These are phyloP conservation scores for Cheilinus undulatus DNA, from an alignment of 2,113 vertebrate species.

Conservation along the genomic window DNA sequence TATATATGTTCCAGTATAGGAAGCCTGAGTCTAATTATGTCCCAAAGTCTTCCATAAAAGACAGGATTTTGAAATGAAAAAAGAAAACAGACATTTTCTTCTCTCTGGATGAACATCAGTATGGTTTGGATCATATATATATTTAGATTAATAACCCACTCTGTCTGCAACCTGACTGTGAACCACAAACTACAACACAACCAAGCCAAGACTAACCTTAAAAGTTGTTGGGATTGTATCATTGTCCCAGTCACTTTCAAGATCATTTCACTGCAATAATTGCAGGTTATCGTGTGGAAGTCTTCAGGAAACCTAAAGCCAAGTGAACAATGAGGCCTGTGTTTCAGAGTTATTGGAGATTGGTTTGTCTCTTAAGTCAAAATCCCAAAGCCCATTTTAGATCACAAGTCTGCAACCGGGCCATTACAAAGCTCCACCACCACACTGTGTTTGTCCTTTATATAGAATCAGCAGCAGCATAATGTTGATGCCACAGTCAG, in stretches of 20 bases:
- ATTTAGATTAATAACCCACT: constrained; percentile 68
- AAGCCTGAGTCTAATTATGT: constrained; percentile 30
- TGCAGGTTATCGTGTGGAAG: constrained; percentile 56
- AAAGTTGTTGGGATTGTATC: constrained; percentile 65
- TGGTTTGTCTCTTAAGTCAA: constrained; percentile 19
- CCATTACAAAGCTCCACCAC: background rate
- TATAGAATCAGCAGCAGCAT: too few relatives aligned
- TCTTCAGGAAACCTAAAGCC: constrained; percentile 46
- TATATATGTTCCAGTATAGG: constrained; percentile 35
- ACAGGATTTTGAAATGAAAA: constrained; percentile 44
- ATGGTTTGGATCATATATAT: constrained; percentile 45
- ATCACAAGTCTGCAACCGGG: too few relatives aligned
- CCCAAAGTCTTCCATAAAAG: constrained; percentile 47
- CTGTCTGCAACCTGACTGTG: constrained; percentile 62
- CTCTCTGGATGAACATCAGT: constrained; percentile 45
- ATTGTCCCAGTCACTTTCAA: constrained; percentile 43
- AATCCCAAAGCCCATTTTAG: too few relatives aligned
- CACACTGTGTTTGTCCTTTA: too few relatives aligned
- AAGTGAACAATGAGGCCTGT: constrained; percentile 42
- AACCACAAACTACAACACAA: constrained; percentile 60
- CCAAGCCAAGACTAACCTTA: constrained; percentile 68
- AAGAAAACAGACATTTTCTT: constrained; percentile 39
- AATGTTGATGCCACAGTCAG: too few relatives aligned
- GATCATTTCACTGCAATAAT: constrained; percentile 66
- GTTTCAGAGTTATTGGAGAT: constrained; percentile 33